Percentiles rank a stretch among this genome's conserved stretches.
Evolutionary conservation across 2,113 vertebrate species (phyloP).

Genomic region (Puma concolor): DNA sequence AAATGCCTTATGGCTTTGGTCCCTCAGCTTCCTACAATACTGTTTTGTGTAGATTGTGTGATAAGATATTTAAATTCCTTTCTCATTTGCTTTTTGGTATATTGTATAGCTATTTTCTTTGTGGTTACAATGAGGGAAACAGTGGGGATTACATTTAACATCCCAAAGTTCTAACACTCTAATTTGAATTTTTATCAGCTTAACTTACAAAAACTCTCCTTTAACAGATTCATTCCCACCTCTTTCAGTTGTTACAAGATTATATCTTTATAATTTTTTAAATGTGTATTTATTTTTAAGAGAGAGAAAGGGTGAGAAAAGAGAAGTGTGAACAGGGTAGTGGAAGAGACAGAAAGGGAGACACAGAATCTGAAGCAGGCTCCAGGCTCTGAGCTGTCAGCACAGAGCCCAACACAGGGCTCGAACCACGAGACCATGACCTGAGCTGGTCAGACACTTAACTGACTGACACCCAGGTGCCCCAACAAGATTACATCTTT

Average conservation of each 20-base stretch:
- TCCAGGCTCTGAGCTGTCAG: no score
- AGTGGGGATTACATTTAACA: neutral
- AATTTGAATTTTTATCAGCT: neutral
- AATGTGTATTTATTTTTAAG: no score
- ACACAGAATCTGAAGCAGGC: no score
- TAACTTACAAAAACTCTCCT: neutral
- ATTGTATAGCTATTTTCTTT: neutral
- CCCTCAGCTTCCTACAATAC: neutral
- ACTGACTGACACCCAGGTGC: no score
- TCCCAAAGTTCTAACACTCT: neutral
- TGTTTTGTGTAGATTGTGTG: neutral
- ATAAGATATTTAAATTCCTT: neutral
- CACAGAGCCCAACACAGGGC: no score
- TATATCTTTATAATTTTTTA: neutral
- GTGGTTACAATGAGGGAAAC: neutral
- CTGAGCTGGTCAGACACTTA: no score
- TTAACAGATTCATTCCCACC: neutral
- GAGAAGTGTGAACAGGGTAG: no score
- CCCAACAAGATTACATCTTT: neutral
- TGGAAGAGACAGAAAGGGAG: no score
- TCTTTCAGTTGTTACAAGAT: neutral
- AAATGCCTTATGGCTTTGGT: neutral
- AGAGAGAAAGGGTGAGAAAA: no score
- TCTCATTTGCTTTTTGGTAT: neutral
- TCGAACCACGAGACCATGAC: no score